These are phyloP conservation scores for Rhizomys pruinosus DNA, from an alignment of 2,113 vertebrate species.

Conservation along the genomic window DNA sequence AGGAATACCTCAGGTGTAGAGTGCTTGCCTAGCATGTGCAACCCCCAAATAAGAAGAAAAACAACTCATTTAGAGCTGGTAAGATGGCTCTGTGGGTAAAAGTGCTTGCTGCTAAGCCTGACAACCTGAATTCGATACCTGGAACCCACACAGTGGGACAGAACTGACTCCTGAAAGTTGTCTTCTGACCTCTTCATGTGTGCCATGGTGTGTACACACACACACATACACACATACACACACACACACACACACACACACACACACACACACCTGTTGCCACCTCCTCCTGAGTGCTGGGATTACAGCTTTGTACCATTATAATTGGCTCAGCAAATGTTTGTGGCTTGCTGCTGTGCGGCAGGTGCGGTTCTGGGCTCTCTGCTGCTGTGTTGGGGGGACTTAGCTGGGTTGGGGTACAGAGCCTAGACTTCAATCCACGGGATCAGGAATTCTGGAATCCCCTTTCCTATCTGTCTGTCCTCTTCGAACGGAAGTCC, in stretches of 20 bases:
- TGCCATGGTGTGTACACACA: no score
- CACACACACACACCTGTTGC: no score
- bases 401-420: not conserved
- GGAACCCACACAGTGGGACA: not conserved
- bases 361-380: not conserved
- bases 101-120: not conserved
- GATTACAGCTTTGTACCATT: not conserved
- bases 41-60: no score
- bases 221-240: not conserved
- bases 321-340: no score
- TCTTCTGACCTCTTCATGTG: not conserved
- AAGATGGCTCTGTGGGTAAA: not conserved
- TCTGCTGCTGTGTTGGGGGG: not conserved
- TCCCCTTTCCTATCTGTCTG: not conserved
- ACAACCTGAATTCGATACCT: not conserved
- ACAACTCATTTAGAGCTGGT: not conserved
- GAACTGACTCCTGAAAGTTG: no score
- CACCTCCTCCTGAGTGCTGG: not conserved
- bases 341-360: not conserved
- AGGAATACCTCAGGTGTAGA: no score
- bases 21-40: no score
- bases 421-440: not conserved
- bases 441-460: accelerated
- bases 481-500: not conserved
- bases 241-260: no score